Evolutionary conservation across 2,888 invertebrate species (phyloP).

Genomic region (Agelastica alni): DNA sequence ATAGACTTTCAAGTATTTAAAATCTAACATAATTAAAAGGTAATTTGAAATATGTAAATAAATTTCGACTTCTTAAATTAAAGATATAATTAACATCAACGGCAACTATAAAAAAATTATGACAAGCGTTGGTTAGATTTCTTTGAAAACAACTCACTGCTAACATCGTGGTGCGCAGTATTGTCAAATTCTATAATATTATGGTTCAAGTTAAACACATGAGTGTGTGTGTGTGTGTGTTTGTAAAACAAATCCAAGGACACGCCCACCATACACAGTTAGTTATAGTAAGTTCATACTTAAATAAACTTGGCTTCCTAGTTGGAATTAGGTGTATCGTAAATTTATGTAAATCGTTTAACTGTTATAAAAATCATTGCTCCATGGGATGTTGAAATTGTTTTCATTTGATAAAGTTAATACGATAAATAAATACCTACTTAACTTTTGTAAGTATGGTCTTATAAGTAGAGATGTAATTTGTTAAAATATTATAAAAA

Average conservation of each 20-base stretch:
- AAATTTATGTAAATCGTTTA: no score
- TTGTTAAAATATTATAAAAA: no score
- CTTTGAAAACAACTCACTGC: neutral
- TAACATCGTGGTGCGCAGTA: conserved; percentile 15
- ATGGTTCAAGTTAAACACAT: neutral
- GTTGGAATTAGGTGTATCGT: no score
- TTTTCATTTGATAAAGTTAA: no score
- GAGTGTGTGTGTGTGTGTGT: neutral
- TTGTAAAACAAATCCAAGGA: neutral
- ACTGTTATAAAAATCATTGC: no score
- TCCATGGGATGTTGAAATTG: no score
- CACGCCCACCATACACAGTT: neutral
- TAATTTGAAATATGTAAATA: no score
- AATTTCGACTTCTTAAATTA: neutral
- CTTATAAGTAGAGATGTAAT: no score
- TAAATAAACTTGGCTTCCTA: no score
- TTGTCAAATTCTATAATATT: neutral
- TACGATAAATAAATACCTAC: no score
- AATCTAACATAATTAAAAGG: no score
- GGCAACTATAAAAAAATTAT: neutral
- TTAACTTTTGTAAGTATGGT: neutral
- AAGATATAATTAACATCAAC: neutral
- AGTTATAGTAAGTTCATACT: neutral
- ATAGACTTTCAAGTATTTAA: no score
- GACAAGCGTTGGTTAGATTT: neutral